Evolutionary conservation across 2,113 vertebrate species (phyloP).

Genomic region (Acrocephalus kingi): DNA sequence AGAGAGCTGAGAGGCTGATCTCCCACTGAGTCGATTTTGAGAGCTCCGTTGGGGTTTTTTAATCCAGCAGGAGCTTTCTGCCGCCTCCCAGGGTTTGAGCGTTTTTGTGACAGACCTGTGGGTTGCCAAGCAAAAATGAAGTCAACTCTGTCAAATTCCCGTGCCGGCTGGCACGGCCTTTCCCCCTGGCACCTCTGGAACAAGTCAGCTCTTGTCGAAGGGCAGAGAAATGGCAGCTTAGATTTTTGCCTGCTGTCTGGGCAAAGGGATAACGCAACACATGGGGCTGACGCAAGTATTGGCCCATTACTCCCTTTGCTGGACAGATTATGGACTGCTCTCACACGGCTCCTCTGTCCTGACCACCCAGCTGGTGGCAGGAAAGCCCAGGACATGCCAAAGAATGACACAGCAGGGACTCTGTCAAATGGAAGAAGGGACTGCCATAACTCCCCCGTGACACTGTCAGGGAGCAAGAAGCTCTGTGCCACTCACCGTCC

Average conservation of each 20-base stretch:
- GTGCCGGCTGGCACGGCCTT: not conserved
- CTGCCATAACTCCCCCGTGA: not conserved
- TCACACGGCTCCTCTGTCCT: not conserved
- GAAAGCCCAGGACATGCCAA: not conserved
- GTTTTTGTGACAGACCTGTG: not conserved
- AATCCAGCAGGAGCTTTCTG: conserved; percentile 48
- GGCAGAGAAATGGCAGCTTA: not conserved
- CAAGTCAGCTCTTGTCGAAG: not conserved
- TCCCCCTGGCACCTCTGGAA: not conserved
- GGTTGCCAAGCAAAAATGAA: conserved; percentile 36
- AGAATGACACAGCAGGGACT: not conserved
- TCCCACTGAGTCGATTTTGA: not conserved
- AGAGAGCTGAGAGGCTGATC: not conserved
- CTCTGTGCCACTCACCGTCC: conserved; percentile 84
- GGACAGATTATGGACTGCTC: not conserved
- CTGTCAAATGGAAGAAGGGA: not conserved
- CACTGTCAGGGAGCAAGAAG: not conserved
- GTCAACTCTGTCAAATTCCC: not conserved
- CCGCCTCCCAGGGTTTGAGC: not conserved
- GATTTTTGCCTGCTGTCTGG: not conserved
- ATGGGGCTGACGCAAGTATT: not conserved
- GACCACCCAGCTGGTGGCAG: not conserved
- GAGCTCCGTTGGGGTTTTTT: conserved; percentile 22
- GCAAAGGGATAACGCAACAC: not conserved
- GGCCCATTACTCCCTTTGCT: not conserved